A percentile compares a stretch with the other conserved stretches of the same genome.
Evolutionary conservation across 2,113 vertebrate genomes (phyloP).

Genomic region (Equus przewalskii): DNA sequence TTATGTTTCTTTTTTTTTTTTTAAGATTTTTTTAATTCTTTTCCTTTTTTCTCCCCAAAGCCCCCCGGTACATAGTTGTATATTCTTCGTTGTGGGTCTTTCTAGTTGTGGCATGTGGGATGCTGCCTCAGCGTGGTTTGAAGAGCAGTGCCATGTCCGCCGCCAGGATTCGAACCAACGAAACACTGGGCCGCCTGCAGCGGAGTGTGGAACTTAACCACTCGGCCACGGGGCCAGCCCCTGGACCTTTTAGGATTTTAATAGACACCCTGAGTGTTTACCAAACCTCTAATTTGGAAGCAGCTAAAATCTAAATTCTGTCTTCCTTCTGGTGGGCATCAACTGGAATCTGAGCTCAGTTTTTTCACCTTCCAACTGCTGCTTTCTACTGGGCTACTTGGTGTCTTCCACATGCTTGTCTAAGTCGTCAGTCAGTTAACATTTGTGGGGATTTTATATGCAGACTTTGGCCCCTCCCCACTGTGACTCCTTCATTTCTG

Average conservation of each 20-base stretch:
- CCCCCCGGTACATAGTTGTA: no score
- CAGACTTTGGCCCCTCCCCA: neutral
- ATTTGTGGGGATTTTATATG: neutral
- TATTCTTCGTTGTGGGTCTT: no score
- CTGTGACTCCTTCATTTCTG: neutral
- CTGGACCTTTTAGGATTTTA: neutral
- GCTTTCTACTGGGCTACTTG: fast-evolving
- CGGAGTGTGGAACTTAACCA: no score
- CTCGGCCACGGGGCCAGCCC: no score
- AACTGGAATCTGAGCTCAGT: fast-evolving
- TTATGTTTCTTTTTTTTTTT: no score
- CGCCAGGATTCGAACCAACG: no score
- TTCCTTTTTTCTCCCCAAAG: no score
- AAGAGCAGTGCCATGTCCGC: no score
- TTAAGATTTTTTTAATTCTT: no score
- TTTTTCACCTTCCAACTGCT: neutral
- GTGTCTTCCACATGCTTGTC: fast-evolving
- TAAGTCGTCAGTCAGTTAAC: neutral
- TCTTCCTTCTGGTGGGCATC: neutral
- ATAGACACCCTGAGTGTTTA: neutral
- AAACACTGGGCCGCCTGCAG: no score
- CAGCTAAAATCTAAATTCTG: neutral
- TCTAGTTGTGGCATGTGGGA: no score
- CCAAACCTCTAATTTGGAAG: neutral
- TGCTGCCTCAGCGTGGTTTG: no score